These are phyloP conservation scores for Phymatocera aterrima DNA, from an alignment of 2,888 invertebrate species.

Conservation along the genomic window DNA sequence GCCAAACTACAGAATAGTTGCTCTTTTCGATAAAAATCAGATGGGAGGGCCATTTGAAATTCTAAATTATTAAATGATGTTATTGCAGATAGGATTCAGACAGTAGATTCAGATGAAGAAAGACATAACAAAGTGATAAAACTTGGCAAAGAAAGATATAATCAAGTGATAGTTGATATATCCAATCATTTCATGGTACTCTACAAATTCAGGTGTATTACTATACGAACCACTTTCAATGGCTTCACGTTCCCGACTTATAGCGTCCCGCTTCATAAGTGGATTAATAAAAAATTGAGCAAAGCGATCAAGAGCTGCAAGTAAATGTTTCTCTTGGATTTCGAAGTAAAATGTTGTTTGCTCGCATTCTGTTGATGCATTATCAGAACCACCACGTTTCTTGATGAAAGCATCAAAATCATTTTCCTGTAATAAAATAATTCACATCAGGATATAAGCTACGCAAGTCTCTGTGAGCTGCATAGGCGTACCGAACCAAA, in stretches of 20 bases:
- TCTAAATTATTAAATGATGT: slow-evolving; percentile 75
- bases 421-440: slow-evolving; percentile 63
- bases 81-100: not conserved
- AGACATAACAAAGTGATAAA: not conserved
- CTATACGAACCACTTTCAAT: slow-evolving; percentile 85
- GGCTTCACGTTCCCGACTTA: slow-evolving; percentile 91
- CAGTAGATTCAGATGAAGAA: not conserved
- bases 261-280: slow-evolving; percentile 88
- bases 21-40: slow-evolving; percentile 85
- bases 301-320: slow-evolving; percentile 88
- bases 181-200: not conserved
- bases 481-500: not conserved
- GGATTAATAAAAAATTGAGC: slow-evolving; percentile 93
- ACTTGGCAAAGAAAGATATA: not conserved
- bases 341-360: slow-evolving; percentile 93
- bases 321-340: slow-evolving; percentile 87
- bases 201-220: not conserved
- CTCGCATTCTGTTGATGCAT: slow-evolving; percentile 92
- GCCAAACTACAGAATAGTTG: slow-evolving; percentile 86
- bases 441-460: not conserved
- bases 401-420: slow-evolving; percentile 73
- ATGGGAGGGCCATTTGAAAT: slow-evolving; percentile 87
- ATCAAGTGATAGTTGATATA: not conserved
- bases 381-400: slow-evolving; percentile 90
- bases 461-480: not conserved